Evolutionary conservation across 2,113 vertebrate species (phyloP).

Genomic region (Otus sunia): DNA sequence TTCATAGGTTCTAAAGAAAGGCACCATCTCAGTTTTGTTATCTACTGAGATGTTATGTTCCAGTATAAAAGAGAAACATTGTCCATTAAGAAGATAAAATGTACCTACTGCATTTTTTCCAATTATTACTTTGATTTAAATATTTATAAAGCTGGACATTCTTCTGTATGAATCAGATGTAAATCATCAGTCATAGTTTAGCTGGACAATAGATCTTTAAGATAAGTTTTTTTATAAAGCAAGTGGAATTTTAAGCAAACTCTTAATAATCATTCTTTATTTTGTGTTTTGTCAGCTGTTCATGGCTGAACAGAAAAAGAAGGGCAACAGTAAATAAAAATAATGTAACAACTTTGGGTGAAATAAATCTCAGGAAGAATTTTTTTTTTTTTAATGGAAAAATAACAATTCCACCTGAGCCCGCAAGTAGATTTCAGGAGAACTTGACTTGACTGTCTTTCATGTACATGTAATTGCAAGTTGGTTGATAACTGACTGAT

Average conservation of each 20-base stretch:
- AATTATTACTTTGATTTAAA: conserved; percentile 58
- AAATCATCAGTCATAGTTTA: conserved; percentile 39
- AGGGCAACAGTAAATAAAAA: not conserved
- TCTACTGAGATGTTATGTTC: not conserved
- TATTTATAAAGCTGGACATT: conserved; percentile 68
- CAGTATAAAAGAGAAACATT: conserved; percentile 30
- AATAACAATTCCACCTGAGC: not conserved
- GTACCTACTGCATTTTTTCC: conserved; percentile 28
- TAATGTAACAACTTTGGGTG: not conserved
- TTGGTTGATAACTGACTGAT: not conserved
- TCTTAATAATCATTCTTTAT: not conserved
- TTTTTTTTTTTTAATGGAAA: not conserved
- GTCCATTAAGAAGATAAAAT: conserved; percentile 43
- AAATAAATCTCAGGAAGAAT: not conserved
- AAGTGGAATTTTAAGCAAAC: not conserved
- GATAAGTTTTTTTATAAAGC: not conserved
- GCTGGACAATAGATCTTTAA: conserved; percentile 1
- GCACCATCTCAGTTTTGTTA: not conserved
- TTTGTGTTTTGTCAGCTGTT: not conserved
- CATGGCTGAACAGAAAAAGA: not conserved
- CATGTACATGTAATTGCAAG: not conserved
- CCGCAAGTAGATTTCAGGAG: not conserved
- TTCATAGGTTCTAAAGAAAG: conserved; percentile 12
- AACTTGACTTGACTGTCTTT: not conserved
- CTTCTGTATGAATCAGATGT: conserved; percentile 25